Base-by-base conservation (phyloP, 2,888 invertebrate species). In the Hipparchia sbordonii region DNA sequence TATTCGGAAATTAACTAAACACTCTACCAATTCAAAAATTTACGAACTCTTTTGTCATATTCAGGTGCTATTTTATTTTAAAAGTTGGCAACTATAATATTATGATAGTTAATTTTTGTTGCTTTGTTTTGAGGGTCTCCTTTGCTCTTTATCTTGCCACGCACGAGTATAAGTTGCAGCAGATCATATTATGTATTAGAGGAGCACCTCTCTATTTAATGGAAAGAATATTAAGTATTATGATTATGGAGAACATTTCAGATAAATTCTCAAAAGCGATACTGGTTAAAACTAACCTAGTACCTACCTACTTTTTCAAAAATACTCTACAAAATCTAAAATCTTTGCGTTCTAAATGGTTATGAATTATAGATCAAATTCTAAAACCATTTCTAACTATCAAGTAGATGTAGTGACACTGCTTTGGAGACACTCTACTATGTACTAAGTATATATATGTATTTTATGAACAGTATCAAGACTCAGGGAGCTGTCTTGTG, bases 1-100 rank as follows among this genome's bases (percentile, higher is more conserved):
- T 68, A 39, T 61, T 69, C 66, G 69, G 57, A 74, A 66, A 74
- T 74, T 72, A 57, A 4, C 57, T 23, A 74, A 54, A 12, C 72
- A 71, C 52, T 33, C 9, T 2, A 52, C 12, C 10, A 5, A 13
- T 51, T 63, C 23, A 59, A 23, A 45, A 61, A 1, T 60, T 60
- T 60, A 6, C 39, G 1, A 39, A 39, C 33, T 13, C 2, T 57
- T 8, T 57, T 57, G 2, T n/a, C n/a, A n/a, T 6, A 6, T 48
- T 48, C 48, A 8, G 48, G 48, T 48, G 48, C 48, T 0, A 3
- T 48, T 8, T 48, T 6, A 4, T 39, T 4, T 39, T 39, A 39
- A 5, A 39, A 39, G 39, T 39, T 4, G 3, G 39, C 39, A 39
- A 39, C 1, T 39, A 39, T 39, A 4, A 39, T 39, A 39, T 4